Percentiles rank a stretch among this genome's conserved stretches.
These are phyloP conservation scores for Furcifer pardalis DNA, from an alignment of 2,797 vertebrate genomes.

Conservation along the genomic window DNA sequence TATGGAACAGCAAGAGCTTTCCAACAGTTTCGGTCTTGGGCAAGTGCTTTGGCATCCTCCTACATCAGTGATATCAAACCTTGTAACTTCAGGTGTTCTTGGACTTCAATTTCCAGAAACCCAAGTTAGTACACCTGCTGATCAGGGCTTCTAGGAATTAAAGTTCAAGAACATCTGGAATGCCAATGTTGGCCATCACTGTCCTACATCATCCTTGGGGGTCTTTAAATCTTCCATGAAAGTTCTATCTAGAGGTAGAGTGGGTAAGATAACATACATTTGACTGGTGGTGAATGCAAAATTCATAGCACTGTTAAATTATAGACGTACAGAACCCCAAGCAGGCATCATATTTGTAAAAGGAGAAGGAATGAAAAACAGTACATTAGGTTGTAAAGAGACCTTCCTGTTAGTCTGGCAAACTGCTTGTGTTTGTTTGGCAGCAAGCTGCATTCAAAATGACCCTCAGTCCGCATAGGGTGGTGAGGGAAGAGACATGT, in stretches of 20 bases:
- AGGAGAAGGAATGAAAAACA: slow-evolving; percentile 7
- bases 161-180: no score
- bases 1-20: no score
- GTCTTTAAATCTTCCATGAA: no score
- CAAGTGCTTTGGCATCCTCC: no score
- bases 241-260: not conserved
- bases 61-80: no score
- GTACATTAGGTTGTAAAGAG: not conserved
- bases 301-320: not conserved
- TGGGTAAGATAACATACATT: not conserved
- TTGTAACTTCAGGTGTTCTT: no score
- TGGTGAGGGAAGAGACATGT: slow-evolving; percentile 56
- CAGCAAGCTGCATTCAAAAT: slow-evolving; percentile 35
- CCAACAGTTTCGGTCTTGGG: no score
- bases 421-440: not conserved
- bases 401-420: not conserved
- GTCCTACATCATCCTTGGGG: no score
- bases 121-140: no score
- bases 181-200: no score
- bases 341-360: slow-evolving; percentile 30
- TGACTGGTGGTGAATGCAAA: slow-evolving; percentile 45
- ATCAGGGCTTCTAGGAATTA: no score
- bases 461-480: slow-evolving; percentile 49
- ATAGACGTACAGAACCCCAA: not conserved
- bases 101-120: no score